Conservation (phyloP, 2,797 vertebrate species). For the Sebastes jordani region DNA sequence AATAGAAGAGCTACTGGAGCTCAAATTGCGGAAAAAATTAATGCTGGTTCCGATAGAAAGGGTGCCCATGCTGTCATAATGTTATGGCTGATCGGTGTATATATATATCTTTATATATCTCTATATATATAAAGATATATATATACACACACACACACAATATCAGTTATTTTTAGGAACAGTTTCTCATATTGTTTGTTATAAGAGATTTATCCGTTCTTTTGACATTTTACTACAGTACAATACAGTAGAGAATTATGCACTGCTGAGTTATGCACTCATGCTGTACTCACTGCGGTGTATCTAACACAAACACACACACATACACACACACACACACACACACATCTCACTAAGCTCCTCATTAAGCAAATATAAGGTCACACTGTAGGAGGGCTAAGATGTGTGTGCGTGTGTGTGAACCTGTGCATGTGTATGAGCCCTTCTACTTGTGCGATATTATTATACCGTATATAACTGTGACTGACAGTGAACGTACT, state of each 20-base stretch:
- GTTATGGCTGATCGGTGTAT: too few species aligned
- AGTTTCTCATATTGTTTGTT: not conserved
- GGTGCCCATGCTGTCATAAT: too few species aligned
- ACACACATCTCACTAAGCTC: constrained; percentile 47
- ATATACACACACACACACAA: not conserved
- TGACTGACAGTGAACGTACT: constrained; percentile 36
- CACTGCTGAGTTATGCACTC: constrained; percentile 40
- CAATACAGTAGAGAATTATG: constrained; percentile 20
- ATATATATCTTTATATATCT: too few species aligned
- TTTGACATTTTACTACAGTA: constrained; percentile 31
- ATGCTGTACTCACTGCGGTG: constrained; percentile 39
- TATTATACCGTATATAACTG: constrained; percentile 34
- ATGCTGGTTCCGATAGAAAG: too few species aligned
- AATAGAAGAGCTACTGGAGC: too few species aligned
- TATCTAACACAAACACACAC: constrained; percentile 40
- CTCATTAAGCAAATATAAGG: constrained; percentile 74
- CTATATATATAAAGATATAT: fast-evolving
- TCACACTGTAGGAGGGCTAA: constrained; percentile 60
- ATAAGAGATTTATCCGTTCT: not conserved
- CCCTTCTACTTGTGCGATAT: constrained; percentile 22
- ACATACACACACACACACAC: constrained; percentile 31
- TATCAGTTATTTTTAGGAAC: not conserved
- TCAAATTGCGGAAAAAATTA: too few species aligned
- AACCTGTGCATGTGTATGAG: constrained; percentile 5
- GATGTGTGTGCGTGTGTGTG: constrained; percentile 15